A percentile compares a stretch with the other conserved stretches of the same genome.
Evolutionary conservation across 1,140 invertebrate species (phyloP).

Genomic region (Heliconius hermathena): DNA sequence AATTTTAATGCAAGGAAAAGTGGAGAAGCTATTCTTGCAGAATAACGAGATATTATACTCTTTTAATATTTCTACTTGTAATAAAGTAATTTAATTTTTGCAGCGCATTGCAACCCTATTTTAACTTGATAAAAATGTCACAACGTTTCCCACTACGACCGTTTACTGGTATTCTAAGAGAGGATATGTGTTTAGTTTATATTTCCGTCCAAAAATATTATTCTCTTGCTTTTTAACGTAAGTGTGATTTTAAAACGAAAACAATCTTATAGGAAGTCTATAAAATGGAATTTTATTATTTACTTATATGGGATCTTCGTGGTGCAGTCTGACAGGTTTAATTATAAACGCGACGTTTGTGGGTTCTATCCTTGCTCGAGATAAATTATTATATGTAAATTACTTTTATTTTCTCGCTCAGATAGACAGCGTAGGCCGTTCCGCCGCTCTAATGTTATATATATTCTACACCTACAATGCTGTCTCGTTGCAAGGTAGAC

Average conservation of each 20-base stretch:
- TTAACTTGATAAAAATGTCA: conserved; percentile 24
- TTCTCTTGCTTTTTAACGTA: neutral
- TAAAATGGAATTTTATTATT: too few species aligned
- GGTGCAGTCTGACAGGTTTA: too few species aligned
- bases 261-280: neutral
- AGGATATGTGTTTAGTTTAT: neutral
- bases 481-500: too few species aligned
- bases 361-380: too few species aligned
- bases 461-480: too few species aligned
- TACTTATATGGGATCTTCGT: too few species aligned
- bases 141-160: neutral
- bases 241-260: neutral
- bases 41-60: neutral
- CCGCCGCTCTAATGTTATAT: too few species aligned
- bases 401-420: too few species aligned
- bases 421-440: too few species aligned
- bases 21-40: neutral
- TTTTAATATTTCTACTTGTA: neutral
- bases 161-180: conserved; percentile 3
- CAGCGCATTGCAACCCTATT: conserved; percentile 4
- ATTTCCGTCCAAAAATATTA: conserved; percentile 4
- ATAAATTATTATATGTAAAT: too few species aligned
- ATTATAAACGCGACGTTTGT: too few species aligned
- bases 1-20: neutral
- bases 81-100: conserved; percentile 10